A percentile compares a stretch with the other conserved stretches of the same genome.
Conservation (phyloP, 2,888 invertebrate species). For the Alloscopus bannaensis region DNA sequence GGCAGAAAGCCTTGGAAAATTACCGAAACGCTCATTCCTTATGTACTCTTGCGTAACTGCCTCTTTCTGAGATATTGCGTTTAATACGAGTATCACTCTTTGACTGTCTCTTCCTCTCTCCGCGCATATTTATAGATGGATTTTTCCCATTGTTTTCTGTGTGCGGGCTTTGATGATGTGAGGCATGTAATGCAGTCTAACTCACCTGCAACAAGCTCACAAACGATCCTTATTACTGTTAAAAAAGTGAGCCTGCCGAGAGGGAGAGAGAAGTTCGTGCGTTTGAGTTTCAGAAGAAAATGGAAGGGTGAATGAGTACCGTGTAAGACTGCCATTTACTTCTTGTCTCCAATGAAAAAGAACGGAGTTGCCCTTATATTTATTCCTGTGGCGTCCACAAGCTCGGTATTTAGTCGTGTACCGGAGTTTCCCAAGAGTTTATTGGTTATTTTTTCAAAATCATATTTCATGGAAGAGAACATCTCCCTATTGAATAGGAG, state of each 20-base stretch:
- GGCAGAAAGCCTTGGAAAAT: slow-evolving; percentile 25
- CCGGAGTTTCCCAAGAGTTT: no score
- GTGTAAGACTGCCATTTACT: neutral
- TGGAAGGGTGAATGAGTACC: slow-evolving; percentile 12
- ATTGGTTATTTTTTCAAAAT: no score
- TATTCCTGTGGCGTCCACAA: no score
- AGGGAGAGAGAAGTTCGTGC: slow-evolving; percentile 36
- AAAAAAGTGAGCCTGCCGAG: slow-evolving; percentile 30
- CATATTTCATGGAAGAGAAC: no score
- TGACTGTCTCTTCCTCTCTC: slow-evolving; percentile 1
- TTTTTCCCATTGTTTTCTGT: slow-evolving; percentile 9
- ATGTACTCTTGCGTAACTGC: neutral
- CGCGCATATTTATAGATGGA: neutral
- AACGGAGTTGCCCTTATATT: no score
- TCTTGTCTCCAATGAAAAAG: neutral
- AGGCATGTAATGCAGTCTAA: slow-evolving; percentile 8
- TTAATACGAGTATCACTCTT: neutral
- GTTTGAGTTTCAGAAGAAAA: slow-evolving; percentile 35
- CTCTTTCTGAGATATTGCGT: slow-evolving; percentile 24
- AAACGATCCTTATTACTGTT: no score
- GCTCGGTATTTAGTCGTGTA: no score
- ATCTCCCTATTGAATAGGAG: no score
- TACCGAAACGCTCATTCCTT: slow-evolving; percentile 27
- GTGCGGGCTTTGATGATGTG: slow-evolving; percentile 28
- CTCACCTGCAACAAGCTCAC: slow-evolving; percentile 26